A percentile compares a stretch with the other conserved stretches of the same genome.
phyloP scores from a whole-genome alignment of 92 coral and sea anemone species.

The Isaurus tuberculatus region DNA sequence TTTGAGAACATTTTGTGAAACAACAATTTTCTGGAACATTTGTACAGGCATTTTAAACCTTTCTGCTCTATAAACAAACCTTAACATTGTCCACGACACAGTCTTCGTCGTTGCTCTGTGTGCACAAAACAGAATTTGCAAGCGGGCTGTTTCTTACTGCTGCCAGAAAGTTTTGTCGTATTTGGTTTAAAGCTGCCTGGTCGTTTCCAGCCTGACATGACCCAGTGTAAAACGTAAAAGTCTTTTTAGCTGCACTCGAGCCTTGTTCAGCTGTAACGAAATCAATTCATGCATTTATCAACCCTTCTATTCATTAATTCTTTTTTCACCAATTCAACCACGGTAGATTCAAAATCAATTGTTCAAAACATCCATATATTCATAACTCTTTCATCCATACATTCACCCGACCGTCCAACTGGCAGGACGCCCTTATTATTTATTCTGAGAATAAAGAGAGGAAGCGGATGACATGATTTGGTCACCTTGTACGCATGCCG shows the following conservation, averaged over 20 bases:
- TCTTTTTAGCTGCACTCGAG: constrained; percentile 78
- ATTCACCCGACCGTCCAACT: too few relatives aligned
- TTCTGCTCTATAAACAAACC: constrained; percentile 45
- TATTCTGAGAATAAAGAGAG: too few relatives aligned
- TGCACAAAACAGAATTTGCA: constrained; percentile 75
- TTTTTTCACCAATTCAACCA: too few relatives aligned
- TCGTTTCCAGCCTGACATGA: constrained; percentile 73
- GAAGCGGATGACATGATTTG: too few relatives aligned
- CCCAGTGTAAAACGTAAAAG: constrained; percentile 92
- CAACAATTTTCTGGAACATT: too few relatives aligned
- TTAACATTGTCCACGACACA: constrained; percentile 87
- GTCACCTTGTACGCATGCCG: too few relatives aligned
- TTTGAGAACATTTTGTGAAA: too few relatives aligned
- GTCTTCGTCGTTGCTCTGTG: constrained; percentile 71
- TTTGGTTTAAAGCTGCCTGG: constrained; percentile 69
- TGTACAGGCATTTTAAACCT: not conserved
- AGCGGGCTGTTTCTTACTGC: constrained; percentile 80
- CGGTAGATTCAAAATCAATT: not conserved
- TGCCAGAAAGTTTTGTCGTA: constrained; percentile 75
- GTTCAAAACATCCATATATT: too few relatives aligned
- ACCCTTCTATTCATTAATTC: too few relatives aligned
- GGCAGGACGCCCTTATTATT: too few relatives aligned
- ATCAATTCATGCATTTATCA: not conserved
- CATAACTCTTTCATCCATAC: too few relatives aligned
- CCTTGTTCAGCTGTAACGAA: constrained; percentile 55